Evolutionary conservation across 2,113 vertebrate species (phyloP), one percentile per base, ranked within the genome.

Genomic region (Willisornis vidua): DNA sequence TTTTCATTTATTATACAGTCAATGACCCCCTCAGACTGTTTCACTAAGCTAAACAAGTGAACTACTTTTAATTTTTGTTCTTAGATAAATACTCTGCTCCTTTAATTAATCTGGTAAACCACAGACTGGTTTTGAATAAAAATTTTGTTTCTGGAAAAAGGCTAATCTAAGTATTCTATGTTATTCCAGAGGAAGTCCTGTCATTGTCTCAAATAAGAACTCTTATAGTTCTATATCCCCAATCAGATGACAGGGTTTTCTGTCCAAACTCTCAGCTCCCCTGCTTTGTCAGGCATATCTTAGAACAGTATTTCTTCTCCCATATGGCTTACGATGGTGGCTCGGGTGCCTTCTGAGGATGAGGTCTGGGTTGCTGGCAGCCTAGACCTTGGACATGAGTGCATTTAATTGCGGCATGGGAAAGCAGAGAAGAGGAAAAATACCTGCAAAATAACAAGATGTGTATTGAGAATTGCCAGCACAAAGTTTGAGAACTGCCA

Each of bases 271-370:
- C 39, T n/a, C 55, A 54, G 37, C 26, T 65, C 41, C 16, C 35
- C 20, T 52, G 22, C 48, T 73, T 89, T 89, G 66, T 33, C 28
- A 74, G 78, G 63, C 0, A 0, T 35, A 15, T 4, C 28, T 43
- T 48, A 46, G 46, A 86, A n/a, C 7, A 46, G 13, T 41, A 76
- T 29, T 24, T 41, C 20, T 55, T 46, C 14, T 61, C 33, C 61
- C 9, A 68, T 19, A 15, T 3, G 1, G 15, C 25, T 78, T 26
- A 31, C 5, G 19, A 20, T 33, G 23, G 16, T 0, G 5, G 43
- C n/a, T 77, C 48, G 62, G 48, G 35, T 29, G 29, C 25, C 10
- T 65, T 43, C 41, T 43, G 14, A 43, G 41, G 41, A 43, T 43
- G 41, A 43, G 5, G 41, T 14, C 41, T 43, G 41, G 14, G 41